phyloP scores from a whole-genome alignment of 2,888 invertebrate genomes.

The Drosophila quasianomalipes region DNA sequence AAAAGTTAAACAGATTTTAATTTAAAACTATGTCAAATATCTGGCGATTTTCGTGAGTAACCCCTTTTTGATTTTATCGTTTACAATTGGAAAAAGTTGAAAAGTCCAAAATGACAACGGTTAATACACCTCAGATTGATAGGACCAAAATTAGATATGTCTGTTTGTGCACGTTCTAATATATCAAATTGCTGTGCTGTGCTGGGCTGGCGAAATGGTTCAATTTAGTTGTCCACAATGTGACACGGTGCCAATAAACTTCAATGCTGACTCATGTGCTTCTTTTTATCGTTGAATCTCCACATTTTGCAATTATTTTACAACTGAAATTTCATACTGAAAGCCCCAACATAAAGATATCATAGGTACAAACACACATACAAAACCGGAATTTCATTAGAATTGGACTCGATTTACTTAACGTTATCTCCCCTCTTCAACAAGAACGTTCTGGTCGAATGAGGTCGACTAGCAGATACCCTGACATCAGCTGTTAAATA shows the following conservation, averaged over 20 bases:
- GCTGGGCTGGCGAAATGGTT: conserved; percentile 19
- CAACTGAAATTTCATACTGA: conserved; percentile 54
- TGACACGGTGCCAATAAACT: conserved; percentile 44
- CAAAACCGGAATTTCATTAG: conserved; percentile 11
- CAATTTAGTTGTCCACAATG: conserved; percentile 15
- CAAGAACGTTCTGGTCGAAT: background rate
- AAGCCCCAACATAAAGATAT: conserved; percentile 23
- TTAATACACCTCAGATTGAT: too few species aligned
- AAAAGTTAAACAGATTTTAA: background rate
- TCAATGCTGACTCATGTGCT: conserved; percentile 34
- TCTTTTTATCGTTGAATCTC: conserved; percentile 28
- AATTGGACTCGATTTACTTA: conserved; percentile 22
- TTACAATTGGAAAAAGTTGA: background rate
- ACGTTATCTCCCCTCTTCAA: conserved; percentile 48
- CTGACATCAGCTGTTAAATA: background rate
- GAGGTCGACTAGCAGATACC: background rate
- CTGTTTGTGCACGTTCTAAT: background rate
- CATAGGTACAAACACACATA: background rate
- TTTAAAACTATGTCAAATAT: background rate
- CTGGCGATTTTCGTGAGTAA: background rate
- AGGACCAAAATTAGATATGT: background rate
- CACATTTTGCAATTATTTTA: conserved; percentile 7
- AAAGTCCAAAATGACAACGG: background rate
- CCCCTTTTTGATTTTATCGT: background rate
- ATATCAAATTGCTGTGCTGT: conserved; percentile 6